Base-by-base conservation (phyloP, 2,113 vertebrate species). In the Lynx canadensis region DNA sequence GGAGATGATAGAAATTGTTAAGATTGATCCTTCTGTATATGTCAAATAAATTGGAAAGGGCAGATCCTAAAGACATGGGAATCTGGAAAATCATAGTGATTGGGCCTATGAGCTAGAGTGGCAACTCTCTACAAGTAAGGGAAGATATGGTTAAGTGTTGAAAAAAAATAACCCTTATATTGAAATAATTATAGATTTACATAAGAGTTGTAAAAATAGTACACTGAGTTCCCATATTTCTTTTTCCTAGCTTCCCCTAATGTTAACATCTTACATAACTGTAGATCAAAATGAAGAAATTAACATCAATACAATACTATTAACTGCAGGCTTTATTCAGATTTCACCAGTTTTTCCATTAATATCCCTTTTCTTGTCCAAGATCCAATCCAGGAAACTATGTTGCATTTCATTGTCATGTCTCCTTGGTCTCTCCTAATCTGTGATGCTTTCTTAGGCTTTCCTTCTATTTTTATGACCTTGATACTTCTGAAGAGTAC, bases 171-270 rank as follows among this genome's bases (percentile, higher is more conserved):
- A 5, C 16, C 25, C 29, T 66, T 82, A 78, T 83, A 84, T 60
- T 83, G 68, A 89, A 76, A 89, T 92, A 60, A 45, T 69, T 96
- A 33, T 81, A 87, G 31, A 76, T 84, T 71, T 95, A 86, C 21
- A 1, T 33, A 66, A 92, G 69, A 73, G 27, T 69, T 89, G 10
- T 45, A 97, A 84, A 95, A 95, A 50, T 92, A 89, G 48, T 33
- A 23, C 27, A 82, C 6, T 25, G 76, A 45, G 45, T 66, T 84
- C n/a, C 33, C 23, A 57, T 78, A 41, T 57, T 69, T 19, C 50
- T 81, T 94, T 55, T 57, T 38, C 33, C 63, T 45, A 41, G 25
- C 52, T 81, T 90, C 52, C 41, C 29, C 52, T 88, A 84, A 52
- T 55, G 79, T 90, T 95, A 85, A 85, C 36, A 88, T 88, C 68